Evolutionary conservation across 2,113 vertebrate genomes (phyloP), one percentile per base, ranked within the genome.

Genomic region (Indri indri): DNA sequence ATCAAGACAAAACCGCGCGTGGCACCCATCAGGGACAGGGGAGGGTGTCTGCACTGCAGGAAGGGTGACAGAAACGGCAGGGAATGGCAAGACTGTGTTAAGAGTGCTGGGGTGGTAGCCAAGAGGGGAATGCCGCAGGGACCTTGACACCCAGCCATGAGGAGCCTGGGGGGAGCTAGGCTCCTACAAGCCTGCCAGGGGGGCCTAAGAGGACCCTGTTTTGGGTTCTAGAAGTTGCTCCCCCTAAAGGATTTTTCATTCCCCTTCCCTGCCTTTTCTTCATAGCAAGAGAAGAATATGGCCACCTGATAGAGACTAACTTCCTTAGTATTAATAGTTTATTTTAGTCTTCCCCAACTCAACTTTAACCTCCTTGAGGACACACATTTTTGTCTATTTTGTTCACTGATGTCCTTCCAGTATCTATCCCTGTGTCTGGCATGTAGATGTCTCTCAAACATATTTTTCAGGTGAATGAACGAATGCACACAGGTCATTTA

Each of bases 21-120:
- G 13, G 32, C 1, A 0, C 25, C 22, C 32, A 4, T 25, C 22
- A 25, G 45, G 82, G 32, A 20, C 8, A 14, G 42, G 8, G n/a
- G n/a, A 81, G n/a, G 16, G 16, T 1, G 54, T 40, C n/a, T 10
- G 34, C 23, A 45, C n/a, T 85, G n/a, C 37, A 3, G 42, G 47
- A 54, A 27, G 77, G 66, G 22, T 14, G 5, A 47, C 0, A 7
- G 54, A 23, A 66, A 27, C 0, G 25, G 32, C 59, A 50, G 25
- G 66, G 8, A 80, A 47, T 13, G 7, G 37, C 54, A 27, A 61
- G 68, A 16, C 25, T 16, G 47, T 10, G 18, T 59, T 47, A 10
- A 2, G 59, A 81, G 40, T 11, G 40, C 59, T 1, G 0, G 16
- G 40, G 6, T 30, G 6, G 52, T 2, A 59, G 2, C 22, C 63